phyloP scores from a whole-genome alignment of 1,140 invertebrate species.

The Drosophila tristis region DNA sequence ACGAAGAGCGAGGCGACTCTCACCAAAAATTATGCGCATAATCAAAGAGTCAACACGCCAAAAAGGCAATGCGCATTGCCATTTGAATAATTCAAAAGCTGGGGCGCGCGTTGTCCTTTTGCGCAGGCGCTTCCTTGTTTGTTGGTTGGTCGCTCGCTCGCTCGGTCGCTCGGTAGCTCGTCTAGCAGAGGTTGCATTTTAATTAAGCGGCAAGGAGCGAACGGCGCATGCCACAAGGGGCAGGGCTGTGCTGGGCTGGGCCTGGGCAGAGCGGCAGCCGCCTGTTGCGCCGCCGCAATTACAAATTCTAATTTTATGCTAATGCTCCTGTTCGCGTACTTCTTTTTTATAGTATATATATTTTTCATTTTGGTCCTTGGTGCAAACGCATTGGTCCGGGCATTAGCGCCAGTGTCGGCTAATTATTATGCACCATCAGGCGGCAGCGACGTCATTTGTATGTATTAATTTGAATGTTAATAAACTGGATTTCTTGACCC shows the following conservation, averaged over 20 bases:
- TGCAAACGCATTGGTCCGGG: constrained; percentile 7
- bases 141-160: neutral
- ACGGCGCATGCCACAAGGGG: constrained; percentile 71
- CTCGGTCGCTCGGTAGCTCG: constrained; percentile 1
- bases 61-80: constrained; percentile 66
- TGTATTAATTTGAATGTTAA: constrained; percentile 82
- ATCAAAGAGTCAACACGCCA: constrained; percentile 77
- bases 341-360: constrained; percentile 19
- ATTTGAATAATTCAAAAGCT: constrained; percentile 82
- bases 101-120: constrained; percentile 68
- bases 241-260: constrained; percentile 21
- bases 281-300: constrained; percentile 81
- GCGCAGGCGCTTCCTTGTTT: constrained; percentile 70
- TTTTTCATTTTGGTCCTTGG: constrained; percentile 48
- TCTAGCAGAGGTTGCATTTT: constrained; percentile 70
- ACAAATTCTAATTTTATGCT: constrained; percentile 84
- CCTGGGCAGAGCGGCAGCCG: constrained; percentile 20
- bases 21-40: constrained; percentile 78
- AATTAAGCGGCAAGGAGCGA: constrained; percentile 59
- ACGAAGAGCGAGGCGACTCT: constrained; percentile 15
- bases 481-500: constrained; percentile 83
- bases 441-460: constrained; percentile 71
- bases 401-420: constrained; percentile 56
- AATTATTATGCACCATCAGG: constrained; percentile 81
- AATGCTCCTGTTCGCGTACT: constrained; percentile 59